Conservation (phyloP, 2,797 vertebrate genomes). For the Gymnopithys bicolor region DNA sequence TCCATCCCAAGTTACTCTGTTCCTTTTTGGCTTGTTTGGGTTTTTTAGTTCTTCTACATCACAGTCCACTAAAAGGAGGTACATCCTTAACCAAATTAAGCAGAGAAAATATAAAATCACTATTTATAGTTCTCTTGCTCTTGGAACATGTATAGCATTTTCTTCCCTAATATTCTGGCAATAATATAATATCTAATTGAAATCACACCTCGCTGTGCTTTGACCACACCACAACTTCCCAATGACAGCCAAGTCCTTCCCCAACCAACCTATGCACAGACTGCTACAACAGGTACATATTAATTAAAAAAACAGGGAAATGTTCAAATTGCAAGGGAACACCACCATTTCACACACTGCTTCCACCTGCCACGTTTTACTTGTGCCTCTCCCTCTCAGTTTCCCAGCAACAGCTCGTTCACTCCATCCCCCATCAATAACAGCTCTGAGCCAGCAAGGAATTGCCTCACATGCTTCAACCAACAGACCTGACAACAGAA, state of each 20-base stretch:
- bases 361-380: conserved; percentile 19
- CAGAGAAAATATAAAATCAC: neutral
- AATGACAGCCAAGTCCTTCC: neutral
- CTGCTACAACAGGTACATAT: neutral
- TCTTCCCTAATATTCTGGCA: neutral
- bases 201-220: neutral
- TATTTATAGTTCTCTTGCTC: neutral
- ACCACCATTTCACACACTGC: neutral
- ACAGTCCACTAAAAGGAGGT: neutral
- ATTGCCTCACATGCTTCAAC: conserved; percentile 35
- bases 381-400: conserved; percentile 55
- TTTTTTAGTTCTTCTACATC: neutral
- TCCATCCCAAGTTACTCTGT: neutral
- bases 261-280: neutral
- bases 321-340: neutral
- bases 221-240: neutral
- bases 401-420: conserved; percentile 71
- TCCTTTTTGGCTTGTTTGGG: neutral
- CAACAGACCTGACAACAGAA: conserved; percentile 17
- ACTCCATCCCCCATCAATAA: conserved; percentile 30
- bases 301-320: neutral
- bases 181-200: neutral
- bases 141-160: neutral
- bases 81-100: neutral
- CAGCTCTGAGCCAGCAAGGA: conserved; percentile 21